Evolutionary conservation across 2,888 invertebrate species (phyloP).

Genomic region (Diogma glabrata): DNA sequence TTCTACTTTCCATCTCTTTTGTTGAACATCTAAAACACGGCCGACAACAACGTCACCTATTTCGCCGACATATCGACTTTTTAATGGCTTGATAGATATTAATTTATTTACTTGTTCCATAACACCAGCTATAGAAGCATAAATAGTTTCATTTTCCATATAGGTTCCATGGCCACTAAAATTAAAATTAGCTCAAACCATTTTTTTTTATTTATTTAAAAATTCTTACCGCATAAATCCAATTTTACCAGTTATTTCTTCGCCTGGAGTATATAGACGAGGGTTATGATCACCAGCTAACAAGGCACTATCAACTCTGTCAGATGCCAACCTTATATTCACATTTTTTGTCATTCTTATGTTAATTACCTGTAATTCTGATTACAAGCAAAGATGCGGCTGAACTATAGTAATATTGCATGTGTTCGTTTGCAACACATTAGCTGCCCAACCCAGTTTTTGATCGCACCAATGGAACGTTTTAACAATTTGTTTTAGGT

Average conservation of each 20-base stretch:
- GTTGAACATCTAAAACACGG: conserved; percentile 85
- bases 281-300: conserved; percentile 44
- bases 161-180: conserved; percentile 94
- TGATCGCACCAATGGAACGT: no score
- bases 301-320: conserved; percentile 46
- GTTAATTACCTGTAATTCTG: no score
- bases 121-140: conserved; percentile 89
- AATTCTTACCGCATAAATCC: conserved; percentile 66
- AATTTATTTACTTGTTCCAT: conserved; percentile 92
- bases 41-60: conserved; percentile 97
- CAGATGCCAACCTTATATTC: conserved; percentile 49
- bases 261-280: conserved; percentile 72
- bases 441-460: no score
- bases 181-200: conserved; percentile 19
- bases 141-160: conserved; percentile 66
- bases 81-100: conserved; percentile 81
- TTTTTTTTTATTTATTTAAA: neutral
- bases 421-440: no score
- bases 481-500: no score
- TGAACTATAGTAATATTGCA: no score
- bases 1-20: conserved; percentile 90
- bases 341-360: conserved; percentile 48
- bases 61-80: conserved; percentile 83
- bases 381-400: no score
- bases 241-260: conserved; percentile 69